phyloP scores from a whole-genome alignment of 1,140 invertebrate genomes.

The Drosophila mojavensis region DNA sequence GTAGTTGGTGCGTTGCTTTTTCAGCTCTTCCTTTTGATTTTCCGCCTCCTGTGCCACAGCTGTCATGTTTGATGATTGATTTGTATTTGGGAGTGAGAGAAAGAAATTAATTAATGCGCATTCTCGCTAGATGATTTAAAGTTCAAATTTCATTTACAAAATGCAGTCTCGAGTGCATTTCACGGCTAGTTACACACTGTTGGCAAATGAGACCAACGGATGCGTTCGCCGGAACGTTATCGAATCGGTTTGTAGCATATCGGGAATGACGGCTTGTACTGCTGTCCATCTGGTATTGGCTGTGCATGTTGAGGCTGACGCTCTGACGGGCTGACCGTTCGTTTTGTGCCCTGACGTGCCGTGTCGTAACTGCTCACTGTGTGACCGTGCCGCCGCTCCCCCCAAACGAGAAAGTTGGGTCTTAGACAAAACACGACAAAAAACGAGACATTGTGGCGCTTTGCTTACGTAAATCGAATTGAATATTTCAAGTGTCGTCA shows the following conservation, averaged over 20 bases:
- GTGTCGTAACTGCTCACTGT: slow-evolving; percentile 40
- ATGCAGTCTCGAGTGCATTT: slow-evolving; percentile 78
- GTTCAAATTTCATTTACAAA: slow-evolving; percentile 81
- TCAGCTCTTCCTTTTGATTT: slow-evolving; percentile 90
- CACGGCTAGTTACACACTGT: slow-evolving; percentile 68
- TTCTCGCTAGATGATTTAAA: slow-evolving; percentile 50
- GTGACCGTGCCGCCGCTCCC: slow-evolving; percentile 41
- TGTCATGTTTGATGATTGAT: slow-evolving; percentile 58
- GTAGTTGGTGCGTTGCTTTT: slow-evolving; percentile 91
- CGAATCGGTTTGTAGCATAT: slow-evolving; percentile 44
- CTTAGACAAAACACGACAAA: slow-evolving; percentile 45
- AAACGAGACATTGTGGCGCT: slow-evolving; percentile 44
- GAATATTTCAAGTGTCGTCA: slow-evolving; percentile 31
- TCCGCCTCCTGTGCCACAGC: slow-evolving; percentile 92
- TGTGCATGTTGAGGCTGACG: slow-evolving; percentile 43
- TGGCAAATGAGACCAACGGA: slow-evolving; percentile 47
- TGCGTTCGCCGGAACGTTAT: slow-evolving; percentile 56
- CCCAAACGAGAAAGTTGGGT: slow-evolving; percentile 34
- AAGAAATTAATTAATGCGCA: slow-evolving; percentile 44
- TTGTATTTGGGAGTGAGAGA: slow-evolving; percentile 41
- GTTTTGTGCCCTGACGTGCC: slow-evolving; percentile 29
- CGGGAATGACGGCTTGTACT: slow-evolving; percentile 50
- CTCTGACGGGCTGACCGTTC: slow-evolving; percentile 39
- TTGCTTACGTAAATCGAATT: slow-evolving; percentile 43
- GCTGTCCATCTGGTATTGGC: slow-evolving; percentile 31